Evolutionary conservation across 2,888 invertebrate genomes (phyloP), one percentile per base, ranked within the genome.

Genomic region (Lepetodrilus schrolli): DNA sequence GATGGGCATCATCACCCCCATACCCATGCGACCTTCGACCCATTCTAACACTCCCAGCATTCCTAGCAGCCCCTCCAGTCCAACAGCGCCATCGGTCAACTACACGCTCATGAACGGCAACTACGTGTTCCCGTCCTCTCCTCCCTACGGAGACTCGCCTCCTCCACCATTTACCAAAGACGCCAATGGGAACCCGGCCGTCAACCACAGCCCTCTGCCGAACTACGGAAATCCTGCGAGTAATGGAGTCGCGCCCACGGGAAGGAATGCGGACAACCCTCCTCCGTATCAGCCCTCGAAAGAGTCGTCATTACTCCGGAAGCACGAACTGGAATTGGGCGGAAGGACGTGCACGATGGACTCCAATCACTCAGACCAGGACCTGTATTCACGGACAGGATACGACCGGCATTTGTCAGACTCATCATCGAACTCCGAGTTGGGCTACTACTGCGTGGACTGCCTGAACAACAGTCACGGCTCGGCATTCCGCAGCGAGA

Each of bases 311-410:
- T n/a, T n/a, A 8, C 47, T 43, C 38, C 23, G 26, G 47, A 10
- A 10, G 23, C 21, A n/a, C n/a, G 47, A 43, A 17, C n/a, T 30
- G 4, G 30, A 8, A 43, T 34, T 17, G 30, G 26, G 21, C 17
- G 38, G 26, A 20, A 23, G 68, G n/a, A 43, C 21, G 26, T 68
- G 68, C 26, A 47, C 43, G 47, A 43, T 43, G 38, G 30, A 68
- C 21, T 26, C 68, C 23, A 43, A n/a, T 23, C 68, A 68, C 38
- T 77, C 79, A 13, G 79, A 79, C 58, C 75, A 74, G 50, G 79
- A 79, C 30, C 49, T 79, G 36, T 79, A 79, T 50, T 69, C 70
- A 49, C 76, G 76, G 36, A 75, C 79, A 8, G 71, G 73, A 2
- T 74, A 74, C 4, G 77, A 75, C 68, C 69, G 75, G 38, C 75